Base-by-base conservation (phyloP, 2,113 vertebrate genomes). In the Struthidea cinerea region DNA sequence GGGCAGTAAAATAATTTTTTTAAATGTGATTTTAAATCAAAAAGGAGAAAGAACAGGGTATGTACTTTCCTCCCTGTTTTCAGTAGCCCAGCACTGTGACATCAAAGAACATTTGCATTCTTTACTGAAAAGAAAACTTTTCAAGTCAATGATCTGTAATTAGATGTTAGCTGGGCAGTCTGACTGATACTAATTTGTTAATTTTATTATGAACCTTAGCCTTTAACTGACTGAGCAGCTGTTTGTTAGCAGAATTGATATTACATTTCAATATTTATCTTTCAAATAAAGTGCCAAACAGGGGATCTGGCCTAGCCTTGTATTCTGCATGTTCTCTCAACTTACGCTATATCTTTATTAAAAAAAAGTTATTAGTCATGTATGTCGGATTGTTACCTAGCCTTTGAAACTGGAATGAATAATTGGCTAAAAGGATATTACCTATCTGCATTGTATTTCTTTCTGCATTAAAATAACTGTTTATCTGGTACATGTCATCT, bases 331-430 rank as follows among this genome's bases (percentile, higher is more conserved):
- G n/a, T 85, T 59, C 28, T 42, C 67, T 71, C 55, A 87, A 17
- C 17, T 82, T 60, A 18, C 8, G 2, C 13, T 73, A 2, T 26
- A 32, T 59, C 22, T 76, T 88, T 78, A n/a, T 87, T 23, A 33
- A 52, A 85, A 89, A 87, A 63, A 86, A 83, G 77, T 86, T 84
- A 33, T 85, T 95, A 88, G 57, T 78, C 53, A n/a, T 18, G 56
- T 79, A 83, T 94, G 92, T 88, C 64, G 94, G 79, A 76, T 83
- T 96, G 87, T 86, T 93, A 69, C 70, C 84, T 67, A 81, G 46
- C 73, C 52, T 77, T 84, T 96, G 63, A 74, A 90, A 77, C 30
- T 47, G 67, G 21, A 89, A 61, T 69, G 84, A 87, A 33, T 87
- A 96, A 77, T 61, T 89, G n/a, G 47, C 56, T 94, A 71, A 92